A percentile compares a stretch with the other conserved stretches of the same genome.
Evolutionary conservation across 2,797 vertebrate species (phyloP).

Genomic region (Acestrorhynchus altus): DNA sequence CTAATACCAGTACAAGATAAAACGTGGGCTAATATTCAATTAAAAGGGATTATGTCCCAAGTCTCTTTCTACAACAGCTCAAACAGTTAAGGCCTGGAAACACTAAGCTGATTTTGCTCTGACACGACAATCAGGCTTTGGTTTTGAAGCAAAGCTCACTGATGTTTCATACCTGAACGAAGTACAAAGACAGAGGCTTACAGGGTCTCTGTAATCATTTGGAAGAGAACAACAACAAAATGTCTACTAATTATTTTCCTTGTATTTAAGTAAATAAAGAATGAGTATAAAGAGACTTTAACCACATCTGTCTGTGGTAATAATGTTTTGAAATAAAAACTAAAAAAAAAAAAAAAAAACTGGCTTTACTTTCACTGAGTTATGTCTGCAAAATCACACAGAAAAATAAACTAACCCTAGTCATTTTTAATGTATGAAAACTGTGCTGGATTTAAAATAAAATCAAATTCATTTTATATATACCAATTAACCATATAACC

Average conservation of each 20-base stretch:
- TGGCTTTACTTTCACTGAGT: too few relatives aligned
- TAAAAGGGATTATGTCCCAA: conserved; percentile 72
- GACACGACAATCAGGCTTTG: conserved; percentile 16
- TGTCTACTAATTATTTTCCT: background rate
- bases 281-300: too few relatives aligned
- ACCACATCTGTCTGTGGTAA: too few relatives aligned
- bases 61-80: conserved; percentile 70
- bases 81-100: conserved; percentile 69
- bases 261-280: too few relatives aligned
- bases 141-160: background rate
- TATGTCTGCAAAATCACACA: too few relatives aligned
- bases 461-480: too few relatives aligned
- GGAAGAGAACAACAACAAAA: background rate
- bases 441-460: too few relatives aligned
- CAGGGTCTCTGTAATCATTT: background rate
- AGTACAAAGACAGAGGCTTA: background rate
- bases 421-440: too few relatives aligned
- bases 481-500: too few relatives aligned
- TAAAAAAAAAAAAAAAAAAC: too few relatives aligned
- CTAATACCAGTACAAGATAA: conserved; percentile 69
- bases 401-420: too few relatives aligned
- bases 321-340: too few relatives aligned
- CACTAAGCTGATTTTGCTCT: conserved; percentile 64
- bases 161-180: conserved; percentile 2
- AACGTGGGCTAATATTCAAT: conserved; percentile 80